Base-by-base conservation (phyloP, 2,888 invertebrate genomes). In the Nipponacmea schrenckii region DNA sequence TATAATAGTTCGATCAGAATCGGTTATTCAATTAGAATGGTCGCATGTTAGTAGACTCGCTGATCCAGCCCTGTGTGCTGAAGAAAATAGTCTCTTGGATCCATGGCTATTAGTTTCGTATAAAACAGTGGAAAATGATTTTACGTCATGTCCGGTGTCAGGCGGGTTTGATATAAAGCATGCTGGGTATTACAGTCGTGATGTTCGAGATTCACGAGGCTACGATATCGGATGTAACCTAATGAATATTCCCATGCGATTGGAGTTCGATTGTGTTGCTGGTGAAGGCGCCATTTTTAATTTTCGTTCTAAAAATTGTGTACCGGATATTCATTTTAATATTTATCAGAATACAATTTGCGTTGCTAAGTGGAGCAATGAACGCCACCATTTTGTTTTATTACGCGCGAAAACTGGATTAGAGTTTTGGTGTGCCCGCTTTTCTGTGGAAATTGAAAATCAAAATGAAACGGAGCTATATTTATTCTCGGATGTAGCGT, bases 151-250 rank as follows among this genome's bases (percentile, higher is more conserved):
- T 68, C 82, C 85, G 15, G 78, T 86, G 56, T 72, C 75, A 20
- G 85, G 85, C 4, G 86, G 86, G 14, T 86, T 77, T 76, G 82
- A 84, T 70, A 83, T 86, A 80, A 82, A 84, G 67, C 77, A 81
- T n/a, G 72, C 63, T 24, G 77, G 80, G 64, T 70, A 74, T n/a
- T 26, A 24, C 24, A 62, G n/a, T 62, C 62, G 62, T 26, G 24
- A 24, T 20, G 20, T 64, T 77, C 62, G 56, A 62, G 24, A 74
- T 69, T 63, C 68, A 7, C 67, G 68, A 17, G 79, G 78, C 1
- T 62, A 72, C 3, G 78, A 77, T 17, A 83, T 81, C 68, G 80
- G 81, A 3, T 85, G 85, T 69, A 85, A 85, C 72, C 79, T 78
- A 63, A 81, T 82, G 77, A 80, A 83, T 15, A 74, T 83, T 2